Evolutionary conservation across 2,888 invertebrate genomes (phyloP).

Genomic region (Lottia gigantea): DNA sequence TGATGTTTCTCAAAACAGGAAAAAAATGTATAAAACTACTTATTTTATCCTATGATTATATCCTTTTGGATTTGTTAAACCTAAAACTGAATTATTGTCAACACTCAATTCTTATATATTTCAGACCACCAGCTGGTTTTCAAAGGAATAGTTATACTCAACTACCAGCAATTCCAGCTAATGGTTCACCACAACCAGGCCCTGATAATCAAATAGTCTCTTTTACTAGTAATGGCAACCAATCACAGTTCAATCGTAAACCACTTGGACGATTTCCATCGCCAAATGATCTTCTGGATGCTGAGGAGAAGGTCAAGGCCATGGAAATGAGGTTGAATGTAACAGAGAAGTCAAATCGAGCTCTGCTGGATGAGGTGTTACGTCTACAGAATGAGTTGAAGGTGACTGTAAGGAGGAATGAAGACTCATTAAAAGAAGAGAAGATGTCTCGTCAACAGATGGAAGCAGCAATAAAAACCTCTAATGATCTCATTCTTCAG

Average conservation of each 20-base stretch:
- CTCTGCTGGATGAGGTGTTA: constrained; percentile 66
- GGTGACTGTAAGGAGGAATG: constrained; percentile 53
- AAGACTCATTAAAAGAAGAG: constrained; percentile 62
- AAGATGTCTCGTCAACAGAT: constrained; percentile 58
- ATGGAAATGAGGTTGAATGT: constrained; percentile 63
- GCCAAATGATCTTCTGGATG: constrained; percentile 37
- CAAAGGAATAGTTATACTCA: constrained; percentile 3
- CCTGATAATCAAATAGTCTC: constrained; percentile 45
- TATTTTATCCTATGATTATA: no score
- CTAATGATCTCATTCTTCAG: constrained; percentile 62
- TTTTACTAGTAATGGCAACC: constrained; percentile 31
- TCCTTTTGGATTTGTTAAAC: no score
- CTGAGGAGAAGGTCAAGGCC: constrained; percentile 55
- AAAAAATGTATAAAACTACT: no score
- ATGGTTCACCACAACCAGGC: constrained; percentile 31
- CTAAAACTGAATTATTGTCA: no score
- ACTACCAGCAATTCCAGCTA: constrained; percentile 22
- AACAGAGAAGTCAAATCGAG: constrained; percentile 67
- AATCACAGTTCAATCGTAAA: constrained; percentile 24
- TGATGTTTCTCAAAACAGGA: no score
- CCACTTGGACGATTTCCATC: constrained; percentile 17
- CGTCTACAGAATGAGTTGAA: constrained; percentile 64
- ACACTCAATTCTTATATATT: background rate
- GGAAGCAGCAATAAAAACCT: constrained; percentile 59
- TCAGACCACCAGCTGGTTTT: constrained; percentile 2